Evolutionary conservation across 1,140 invertebrate species (phyloP), one percentile per base, ranked within the genome.

Genomic region (Limonius californicus): DNA sequence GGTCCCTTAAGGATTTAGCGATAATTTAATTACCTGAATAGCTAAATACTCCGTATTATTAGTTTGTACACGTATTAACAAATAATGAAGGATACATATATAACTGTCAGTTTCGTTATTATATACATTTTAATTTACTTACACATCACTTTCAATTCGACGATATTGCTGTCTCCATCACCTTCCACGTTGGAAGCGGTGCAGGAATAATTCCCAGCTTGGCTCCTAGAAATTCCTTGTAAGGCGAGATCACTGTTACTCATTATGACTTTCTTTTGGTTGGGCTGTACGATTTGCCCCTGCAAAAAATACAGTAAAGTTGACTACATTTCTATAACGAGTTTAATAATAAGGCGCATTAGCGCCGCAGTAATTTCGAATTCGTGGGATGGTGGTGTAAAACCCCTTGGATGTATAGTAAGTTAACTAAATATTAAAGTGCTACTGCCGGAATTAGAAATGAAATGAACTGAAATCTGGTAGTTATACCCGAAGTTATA

Each of bases 101-200:
- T n/a, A n/a, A n/a, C n/a, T n/a, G n/a, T n/a, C n/a, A n/a, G n/a
- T n/a, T n/a, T n/a, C n/a, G n/a, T n/a, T n/a, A n/a, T n/a, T n/a
- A n/a, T n/a, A n/a, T n/a, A n/a, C n/a, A n/a, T n/a, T n/a, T n/a
- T n/a, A n/a, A n/a, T n/a, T n/a, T 54, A 91, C 92, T 92, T 84
- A 94, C 92, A 94, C 85, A 94, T 91, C 69, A 95, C 87, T 82
- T 89, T 90, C 58, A 95, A 81, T 70, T 88, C 84, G 4, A 94
- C 84, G 21, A 80, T 83, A 66, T 90, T 89, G 58, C 91, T 93
- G 63, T 87, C 85, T 15, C 91, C 91, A 71, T 94, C 90, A 11
- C 92, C 92, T 76, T 94, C 91, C 1, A 92, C 89, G 69, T 95
- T 95, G 15, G 90, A 91, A 1, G 92, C 92, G 0, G 88, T 86